These are phyloP conservation scores for Salpingus planirostris DNA, from an alignment of 2,888 invertebrate species.

Conservation along the genomic window DNA sequence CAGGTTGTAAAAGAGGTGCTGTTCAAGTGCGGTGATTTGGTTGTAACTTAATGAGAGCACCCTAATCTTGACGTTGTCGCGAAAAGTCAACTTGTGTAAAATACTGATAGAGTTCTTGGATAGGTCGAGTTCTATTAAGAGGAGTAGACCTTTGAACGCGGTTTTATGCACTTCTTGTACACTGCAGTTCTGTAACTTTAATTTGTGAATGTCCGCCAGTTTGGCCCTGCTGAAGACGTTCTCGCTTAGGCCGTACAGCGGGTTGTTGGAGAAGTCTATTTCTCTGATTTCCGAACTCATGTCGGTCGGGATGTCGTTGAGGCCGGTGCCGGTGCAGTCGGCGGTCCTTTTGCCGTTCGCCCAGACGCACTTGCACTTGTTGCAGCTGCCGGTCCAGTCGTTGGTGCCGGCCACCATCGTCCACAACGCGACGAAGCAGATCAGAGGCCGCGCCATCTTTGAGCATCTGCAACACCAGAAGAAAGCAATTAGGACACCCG, in stretches of 20 bases:
- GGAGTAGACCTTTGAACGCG: slow-evolving; percentile 65
- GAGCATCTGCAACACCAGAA: too few species aligned
- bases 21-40: slow-evolving; percentile 60
- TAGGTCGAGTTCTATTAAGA: slow-evolving; percentile 76
- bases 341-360: slow-evolving; percentile 75
- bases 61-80: slow-evolving; percentile 60
- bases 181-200: slow-evolving; percentile 65
- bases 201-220: slow-evolving; percentile 72
- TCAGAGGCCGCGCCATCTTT: slow-evolving; percentile 19
- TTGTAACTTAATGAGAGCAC: slow-evolving; percentile 68
- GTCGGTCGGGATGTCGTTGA: slow-evolving; percentile 60
- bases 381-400: slow-evolving; percentile 48
- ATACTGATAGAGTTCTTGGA: slow-evolving; percentile 61
- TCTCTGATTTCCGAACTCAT: slow-evolving; percentile 64
- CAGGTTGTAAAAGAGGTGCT: slow-evolving; percentile 67
- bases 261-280: slow-evolving; percentile 64
- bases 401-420: slow-evolving; percentile 43
- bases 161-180: slow-evolving; percentile 63
- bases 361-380: slow-evolving; percentile 76
- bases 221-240: slow-evolving; percentile 61
- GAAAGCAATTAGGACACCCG: not conserved
- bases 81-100: slow-evolving; percentile 62
- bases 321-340: slow-evolving; percentile 53
- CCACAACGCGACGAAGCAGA: slow-evolving; percentile 27
- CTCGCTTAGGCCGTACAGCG: slow-evolving; percentile 54